Evolutionary conservation across 2,113 vertebrate genomes (phyloP).

Genomic region (Anthoscopus minutus): DNA sequence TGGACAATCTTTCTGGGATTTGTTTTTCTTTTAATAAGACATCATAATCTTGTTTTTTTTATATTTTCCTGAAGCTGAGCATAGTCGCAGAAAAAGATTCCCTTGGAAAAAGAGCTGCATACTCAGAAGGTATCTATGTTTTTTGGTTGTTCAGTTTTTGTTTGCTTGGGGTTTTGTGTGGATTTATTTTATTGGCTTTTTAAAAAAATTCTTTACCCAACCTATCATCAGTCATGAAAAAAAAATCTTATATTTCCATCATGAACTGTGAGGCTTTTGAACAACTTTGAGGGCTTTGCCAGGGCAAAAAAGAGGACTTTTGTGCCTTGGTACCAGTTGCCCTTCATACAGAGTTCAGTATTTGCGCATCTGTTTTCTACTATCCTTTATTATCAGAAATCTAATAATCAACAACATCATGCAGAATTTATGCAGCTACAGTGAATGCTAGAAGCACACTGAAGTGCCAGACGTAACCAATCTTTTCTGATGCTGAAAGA

Average conservation of each 20-base stretch:
- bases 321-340: not conserved
- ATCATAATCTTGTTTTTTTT: not conserved
- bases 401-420: not conserved
- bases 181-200: not conserved
- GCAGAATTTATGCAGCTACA: not conserved
- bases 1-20: not conserved
- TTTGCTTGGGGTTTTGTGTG: not conserved
- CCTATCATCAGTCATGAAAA: not conserved
- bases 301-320: not conserved
- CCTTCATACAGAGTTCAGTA: not conserved
- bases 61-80: not conserved
- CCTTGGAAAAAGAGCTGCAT: not conserved
- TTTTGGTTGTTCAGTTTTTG: not conserved
- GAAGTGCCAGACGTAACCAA: not conserved
- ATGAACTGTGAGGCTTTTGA: not conserved
- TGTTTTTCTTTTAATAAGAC: not conserved
- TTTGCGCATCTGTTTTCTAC: not conserved
- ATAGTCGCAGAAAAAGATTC: too few species aligned
- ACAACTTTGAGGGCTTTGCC: not conserved
- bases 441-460: not conserved
- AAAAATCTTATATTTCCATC: not conserved
- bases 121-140: not conserved
- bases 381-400: not conserved
- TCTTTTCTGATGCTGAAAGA: not conserved
- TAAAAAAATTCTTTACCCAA: not conserved